Conservation (phyloP, 1,140 invertebrate genomes). For the Anoplolepis gracilipes region DNA sequence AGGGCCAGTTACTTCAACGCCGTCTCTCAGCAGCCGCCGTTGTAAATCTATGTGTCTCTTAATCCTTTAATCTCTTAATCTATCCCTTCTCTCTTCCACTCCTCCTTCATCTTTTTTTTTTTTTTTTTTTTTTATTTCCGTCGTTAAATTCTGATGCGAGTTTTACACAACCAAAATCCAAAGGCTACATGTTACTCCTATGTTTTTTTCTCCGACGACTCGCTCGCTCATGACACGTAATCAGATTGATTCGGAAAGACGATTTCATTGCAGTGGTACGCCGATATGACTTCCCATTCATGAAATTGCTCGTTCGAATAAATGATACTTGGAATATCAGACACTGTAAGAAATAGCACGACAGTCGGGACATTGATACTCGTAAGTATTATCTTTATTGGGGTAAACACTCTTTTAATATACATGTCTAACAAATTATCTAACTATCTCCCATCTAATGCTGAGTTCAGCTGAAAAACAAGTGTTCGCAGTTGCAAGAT, state of each 20-base stretch:
- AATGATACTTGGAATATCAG: too few relatives aligned
- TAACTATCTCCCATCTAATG: background rate
- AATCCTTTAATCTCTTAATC: background rate
- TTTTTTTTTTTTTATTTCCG: background rate
- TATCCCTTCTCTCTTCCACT: background rate
- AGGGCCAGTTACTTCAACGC: slow-evolving; percentile 77
- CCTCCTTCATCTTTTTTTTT: background rate
- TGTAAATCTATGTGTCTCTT: slow-evolving; percentile 42
- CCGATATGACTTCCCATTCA: too few relatives aligned
- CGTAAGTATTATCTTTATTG: background rate
- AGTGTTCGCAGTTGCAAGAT: background rate
- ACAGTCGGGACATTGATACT: background rate
- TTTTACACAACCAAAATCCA: slow-evolving; percentile 57
- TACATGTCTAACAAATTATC: background rate
- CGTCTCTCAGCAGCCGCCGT: slow-evolving; percentile 71
- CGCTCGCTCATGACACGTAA: background rate
- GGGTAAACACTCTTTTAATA: background rate
- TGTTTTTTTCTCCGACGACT: slow-evolving; percentile 28
- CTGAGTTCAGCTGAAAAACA: background rate
- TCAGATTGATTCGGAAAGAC: background rate
- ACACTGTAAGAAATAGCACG: too few relatives aligned
- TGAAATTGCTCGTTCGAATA: too few relatives aligned
- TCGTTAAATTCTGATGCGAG: slow-evolving; percentile 12
- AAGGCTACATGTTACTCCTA: slow-evolving; percentile 66
- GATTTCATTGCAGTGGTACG: background rate